Evolutionary conservation across 2,797 vertebrate genomes (phyloP).

Genomic region (Sylvilagus floridanus): DNA sequence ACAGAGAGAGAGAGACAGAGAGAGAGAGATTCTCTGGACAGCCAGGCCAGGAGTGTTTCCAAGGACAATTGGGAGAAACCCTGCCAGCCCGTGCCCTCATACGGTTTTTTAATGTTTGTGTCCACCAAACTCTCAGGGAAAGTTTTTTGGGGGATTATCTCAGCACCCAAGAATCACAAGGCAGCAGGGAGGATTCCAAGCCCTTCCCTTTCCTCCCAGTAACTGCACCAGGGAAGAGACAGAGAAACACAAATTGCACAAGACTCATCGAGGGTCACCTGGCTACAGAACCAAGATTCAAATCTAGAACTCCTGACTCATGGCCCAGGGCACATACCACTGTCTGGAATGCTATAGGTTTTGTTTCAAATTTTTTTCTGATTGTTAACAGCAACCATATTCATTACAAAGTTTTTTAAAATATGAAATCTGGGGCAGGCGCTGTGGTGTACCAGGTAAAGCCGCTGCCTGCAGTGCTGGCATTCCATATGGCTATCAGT

Average conservation of each 20-base stretch:
- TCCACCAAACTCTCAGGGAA: background rate
- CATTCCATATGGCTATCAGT: too few relatives aligned
- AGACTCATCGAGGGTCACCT: background rate
- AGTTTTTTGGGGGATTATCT: background rate
- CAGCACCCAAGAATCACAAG: background rate
- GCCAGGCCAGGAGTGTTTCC: background rate
- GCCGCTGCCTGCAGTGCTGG: too few relatives aligned
- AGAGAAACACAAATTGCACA: background rate
- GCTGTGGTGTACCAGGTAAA: too few relatives aligned
- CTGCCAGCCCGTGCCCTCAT: background rate
- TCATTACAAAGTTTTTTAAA: background rate
- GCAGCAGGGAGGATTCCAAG: background rate
- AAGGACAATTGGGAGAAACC: background rate
- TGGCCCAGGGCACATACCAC: background rate
- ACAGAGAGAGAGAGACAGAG: too few relatives aligned
- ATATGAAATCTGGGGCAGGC: background rate
- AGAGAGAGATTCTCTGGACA: background rate
- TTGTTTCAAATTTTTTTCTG: background rate
- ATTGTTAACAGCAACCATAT: background rate
- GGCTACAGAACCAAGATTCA: background rate
- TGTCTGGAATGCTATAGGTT: background rate
- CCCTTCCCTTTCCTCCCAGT: background rate
- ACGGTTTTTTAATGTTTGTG: background rate
- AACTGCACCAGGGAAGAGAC: background rate
- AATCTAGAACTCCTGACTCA: background rate